phyloP scores from a whole-genome alignment of 2,797 vertebrate species.

The Smutsia temminckii region DNA sequence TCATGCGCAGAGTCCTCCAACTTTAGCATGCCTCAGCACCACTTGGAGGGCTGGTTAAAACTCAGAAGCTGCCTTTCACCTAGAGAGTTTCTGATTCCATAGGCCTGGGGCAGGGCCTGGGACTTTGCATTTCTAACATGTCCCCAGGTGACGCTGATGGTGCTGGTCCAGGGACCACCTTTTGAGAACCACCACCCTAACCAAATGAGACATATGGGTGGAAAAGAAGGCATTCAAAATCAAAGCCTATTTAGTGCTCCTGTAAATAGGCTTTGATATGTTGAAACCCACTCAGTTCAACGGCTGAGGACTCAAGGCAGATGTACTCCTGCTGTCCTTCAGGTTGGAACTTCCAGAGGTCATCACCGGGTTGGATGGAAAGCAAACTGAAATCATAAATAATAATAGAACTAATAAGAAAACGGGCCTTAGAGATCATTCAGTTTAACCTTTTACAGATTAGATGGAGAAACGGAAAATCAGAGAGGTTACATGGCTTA shows the following conservation, averaged over 20 bases:
- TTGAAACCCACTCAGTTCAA: neutral
- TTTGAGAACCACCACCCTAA: neutral
- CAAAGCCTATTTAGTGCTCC: neutral
- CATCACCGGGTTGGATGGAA: neutral
- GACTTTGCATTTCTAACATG: neutral
- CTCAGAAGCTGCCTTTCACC: neutral
- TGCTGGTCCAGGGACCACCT: neutral
- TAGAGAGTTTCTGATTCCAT: neutral
- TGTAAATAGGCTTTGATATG: accelerated
- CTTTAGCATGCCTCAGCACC: neutral
- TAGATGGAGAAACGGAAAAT: slow-evolving; percentile 9
- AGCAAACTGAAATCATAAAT: neutral
- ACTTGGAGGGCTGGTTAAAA: neutral
- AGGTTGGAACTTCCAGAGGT: neutral
- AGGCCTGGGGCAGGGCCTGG: neutral
- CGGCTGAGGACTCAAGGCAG: neutral
- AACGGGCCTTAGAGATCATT: neutral
- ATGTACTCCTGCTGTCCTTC: neutral
- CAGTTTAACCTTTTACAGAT: neutral
- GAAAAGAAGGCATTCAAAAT: neutral
- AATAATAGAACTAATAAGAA: slow-evolving; percentile 1
- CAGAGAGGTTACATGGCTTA: neutral
- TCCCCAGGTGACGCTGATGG: neutral
- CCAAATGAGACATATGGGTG: neutral
- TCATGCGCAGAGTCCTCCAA: neutral